phyloP scores from a whole-genome alignment of 1,140 invertebrate species.

The Hormaphis cornu region DNA sequence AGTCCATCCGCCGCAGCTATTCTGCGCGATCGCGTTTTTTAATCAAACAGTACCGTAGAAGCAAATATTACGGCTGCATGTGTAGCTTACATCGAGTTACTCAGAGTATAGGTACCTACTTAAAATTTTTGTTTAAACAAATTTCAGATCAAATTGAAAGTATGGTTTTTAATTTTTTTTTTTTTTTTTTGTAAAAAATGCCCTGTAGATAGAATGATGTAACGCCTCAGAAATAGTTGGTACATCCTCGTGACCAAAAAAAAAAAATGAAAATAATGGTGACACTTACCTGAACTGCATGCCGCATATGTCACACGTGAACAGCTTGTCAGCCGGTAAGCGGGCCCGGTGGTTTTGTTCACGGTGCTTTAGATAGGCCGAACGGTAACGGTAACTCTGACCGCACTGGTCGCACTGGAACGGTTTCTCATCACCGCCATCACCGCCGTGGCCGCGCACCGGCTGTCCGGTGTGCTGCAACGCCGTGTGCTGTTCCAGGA shows the following conservation, averaged over 20 bases:
- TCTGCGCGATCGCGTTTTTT: too few species aligned
- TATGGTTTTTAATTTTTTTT: too few species aligned
- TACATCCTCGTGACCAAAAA: background rate
- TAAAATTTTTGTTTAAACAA: too few species aligned
- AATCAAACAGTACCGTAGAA: too few species aligned
- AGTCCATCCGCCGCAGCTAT: too few species aligned
- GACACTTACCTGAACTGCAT: constrained; percentile 58
- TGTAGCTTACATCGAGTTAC: too few species aligned
- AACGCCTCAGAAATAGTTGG: too few species aligned
- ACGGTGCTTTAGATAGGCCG: constrained; percentile 76
- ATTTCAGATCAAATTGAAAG: too few species aligned
- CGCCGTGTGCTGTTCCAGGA: constrained; percentile 67
- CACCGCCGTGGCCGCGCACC: constrained; percentile 29
- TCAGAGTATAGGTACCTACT: too few species aligned
- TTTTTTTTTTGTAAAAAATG: too few species aligned
- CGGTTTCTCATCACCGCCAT: constrained; percentile 61
- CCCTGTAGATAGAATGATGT: too few species aligned
- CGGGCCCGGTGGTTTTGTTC: constrained; percentile 79
- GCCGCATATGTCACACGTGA: constrained; percentile 79
- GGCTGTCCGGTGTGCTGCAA: constrained; percentile 56
- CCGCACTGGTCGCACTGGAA: constrained; percentile 84
- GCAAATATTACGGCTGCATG: too few species aligned
- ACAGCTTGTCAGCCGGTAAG: constrained; percentile 74
- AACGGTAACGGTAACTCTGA: constrained; percentile 77
- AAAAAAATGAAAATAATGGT: background rate